These are phyloP conservation scores for Ceraclea dissimilis DNA, from an alignment of 2,888 invertebrate species.

Conservation along the genomic window DNA sequence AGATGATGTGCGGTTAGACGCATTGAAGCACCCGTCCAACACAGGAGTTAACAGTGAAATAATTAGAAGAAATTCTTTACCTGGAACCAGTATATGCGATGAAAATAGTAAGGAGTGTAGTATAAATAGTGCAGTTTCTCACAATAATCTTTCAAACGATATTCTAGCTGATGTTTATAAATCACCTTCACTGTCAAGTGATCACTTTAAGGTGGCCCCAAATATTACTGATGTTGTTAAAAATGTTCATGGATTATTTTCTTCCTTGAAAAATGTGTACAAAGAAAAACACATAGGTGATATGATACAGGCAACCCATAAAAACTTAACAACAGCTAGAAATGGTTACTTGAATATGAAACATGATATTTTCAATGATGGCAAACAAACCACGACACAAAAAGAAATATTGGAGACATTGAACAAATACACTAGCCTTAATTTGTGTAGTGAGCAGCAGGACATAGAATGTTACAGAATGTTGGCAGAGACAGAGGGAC, in stretches of 20 bases:
- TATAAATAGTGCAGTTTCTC: too few species aligned
- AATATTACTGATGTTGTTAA: constrained; percentile 33
- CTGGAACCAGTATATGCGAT: not conserved
- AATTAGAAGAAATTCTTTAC: not conserved
- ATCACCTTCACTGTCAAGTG: constrained; percentile 9
- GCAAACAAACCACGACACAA: not conserved
- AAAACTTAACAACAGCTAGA: constrained; percentile 19
- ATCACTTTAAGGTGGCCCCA: constrained; percentile 15
- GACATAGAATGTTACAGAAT: constrained; percentile 9
- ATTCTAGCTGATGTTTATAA: not conserved
- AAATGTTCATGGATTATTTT: constrained; percentile 47
- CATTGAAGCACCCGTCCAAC: too few species aligned
- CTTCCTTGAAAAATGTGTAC: constrained; percentile 43
- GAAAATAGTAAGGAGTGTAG: too few species aligned
- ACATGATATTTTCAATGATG: not conserved
- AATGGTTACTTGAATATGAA: constrained; percentile 18
- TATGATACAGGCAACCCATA: constrained; percentile 22
- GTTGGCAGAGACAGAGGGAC: too few species aligned
- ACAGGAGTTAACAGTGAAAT: not conserved
- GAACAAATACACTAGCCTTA: constrained; percentile 22
- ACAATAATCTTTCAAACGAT: too few species aligned
- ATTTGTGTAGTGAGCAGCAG: constrained; percentile 19
- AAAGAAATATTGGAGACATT: constrained; percentile 12
- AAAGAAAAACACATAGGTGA: constrained; percentile 27
- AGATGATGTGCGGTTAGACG: too few species aligned